Evolutionary conservation across 1,140 invertebrate species (phyloP).

Genomic region (Leptonema lineaticorne): DNA sequence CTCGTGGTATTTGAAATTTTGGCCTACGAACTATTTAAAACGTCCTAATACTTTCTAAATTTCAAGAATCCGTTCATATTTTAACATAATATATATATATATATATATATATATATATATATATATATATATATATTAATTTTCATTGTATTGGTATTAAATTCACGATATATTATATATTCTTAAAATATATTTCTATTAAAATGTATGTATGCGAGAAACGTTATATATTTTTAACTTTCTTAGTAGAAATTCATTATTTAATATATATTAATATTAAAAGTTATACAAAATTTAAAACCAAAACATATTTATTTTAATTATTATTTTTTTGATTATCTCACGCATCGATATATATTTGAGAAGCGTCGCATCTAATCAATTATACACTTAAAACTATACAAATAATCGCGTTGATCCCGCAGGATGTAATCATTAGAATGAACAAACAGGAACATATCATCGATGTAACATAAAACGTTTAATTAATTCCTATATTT

Average conservation of each 20-base stretch:
- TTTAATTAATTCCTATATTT: no score
- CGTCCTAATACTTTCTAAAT: no score
- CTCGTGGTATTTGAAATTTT: no score
- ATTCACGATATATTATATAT: background rate
- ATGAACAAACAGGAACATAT: background rate
- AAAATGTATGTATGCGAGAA: no score
- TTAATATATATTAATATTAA: background rate
- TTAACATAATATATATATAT: background rate
- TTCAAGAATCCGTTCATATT: background rate
- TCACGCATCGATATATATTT: no score
- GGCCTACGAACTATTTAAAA: no score
- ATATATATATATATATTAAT: background rate
- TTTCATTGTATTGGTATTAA: background rate
- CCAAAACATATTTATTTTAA: background rate
- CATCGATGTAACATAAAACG: background rate
- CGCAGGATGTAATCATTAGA: conserved; percentile 7
- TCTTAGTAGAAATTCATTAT: no score
- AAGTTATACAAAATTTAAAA: background rate
- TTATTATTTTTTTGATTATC: no score
- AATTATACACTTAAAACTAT: background rate
- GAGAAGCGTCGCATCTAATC: background rate
- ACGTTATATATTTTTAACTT: no score
- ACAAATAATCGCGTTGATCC: background rate
- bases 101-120: background rate
- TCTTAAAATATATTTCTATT: background rate